phyloP scores from a whole-genome alignment of 2,797 vertebrate species.

The Paguma larvata region DNA sequence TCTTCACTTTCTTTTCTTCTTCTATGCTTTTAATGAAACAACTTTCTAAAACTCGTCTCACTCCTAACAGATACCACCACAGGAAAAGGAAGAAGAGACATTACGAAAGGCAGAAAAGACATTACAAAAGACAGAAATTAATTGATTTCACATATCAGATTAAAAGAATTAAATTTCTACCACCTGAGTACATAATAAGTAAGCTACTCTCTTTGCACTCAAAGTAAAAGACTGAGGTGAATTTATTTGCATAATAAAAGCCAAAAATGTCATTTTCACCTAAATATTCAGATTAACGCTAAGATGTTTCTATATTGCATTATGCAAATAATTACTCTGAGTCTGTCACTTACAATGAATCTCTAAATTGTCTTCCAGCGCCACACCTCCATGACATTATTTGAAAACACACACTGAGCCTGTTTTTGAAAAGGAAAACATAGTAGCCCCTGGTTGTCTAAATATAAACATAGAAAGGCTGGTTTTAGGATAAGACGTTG shows the following conservation, averaged over 20 bases:
- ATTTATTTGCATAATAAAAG: constrained; percentile 73
- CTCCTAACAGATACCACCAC: constrained; percentile 28
- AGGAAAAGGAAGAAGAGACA: constrained; percentile 51
- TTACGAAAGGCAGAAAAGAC: constrained; percentile 63
- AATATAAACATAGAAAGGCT: neutral
- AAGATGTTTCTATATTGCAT: constrained; percentile 47
- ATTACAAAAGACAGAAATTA: constrained; percentile 67
- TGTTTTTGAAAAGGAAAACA: constrained; percentile 42
- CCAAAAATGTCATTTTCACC: constrained; percentile 62
- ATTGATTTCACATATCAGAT: constrained; percentile 42
- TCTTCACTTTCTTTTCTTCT: constrained; percentile 34
- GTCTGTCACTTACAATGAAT: neutral
- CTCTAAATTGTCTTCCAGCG: constrained; percentile 27
- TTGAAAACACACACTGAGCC: constrained; percentile 37
- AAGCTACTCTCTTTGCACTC: neutral
- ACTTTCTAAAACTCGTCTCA: constrained; percentile 37
- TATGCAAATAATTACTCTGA: constrained; percentile 55
- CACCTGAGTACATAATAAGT: constrained; percentile 51
- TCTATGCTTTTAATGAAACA: constrained; percentile 59
- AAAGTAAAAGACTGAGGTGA: constrained; percentile 33
- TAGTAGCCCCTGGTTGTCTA: neutral
- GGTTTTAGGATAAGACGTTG: neutral
- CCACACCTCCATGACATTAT: neutral
- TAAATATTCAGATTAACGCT: constrained; percentile 45
- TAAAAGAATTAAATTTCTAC: constrained; percentile 64